Evolutionary conservation across 2,888 invertebrate species (phyloP).

Genomic region (Augochlorella aurata): DNA sequence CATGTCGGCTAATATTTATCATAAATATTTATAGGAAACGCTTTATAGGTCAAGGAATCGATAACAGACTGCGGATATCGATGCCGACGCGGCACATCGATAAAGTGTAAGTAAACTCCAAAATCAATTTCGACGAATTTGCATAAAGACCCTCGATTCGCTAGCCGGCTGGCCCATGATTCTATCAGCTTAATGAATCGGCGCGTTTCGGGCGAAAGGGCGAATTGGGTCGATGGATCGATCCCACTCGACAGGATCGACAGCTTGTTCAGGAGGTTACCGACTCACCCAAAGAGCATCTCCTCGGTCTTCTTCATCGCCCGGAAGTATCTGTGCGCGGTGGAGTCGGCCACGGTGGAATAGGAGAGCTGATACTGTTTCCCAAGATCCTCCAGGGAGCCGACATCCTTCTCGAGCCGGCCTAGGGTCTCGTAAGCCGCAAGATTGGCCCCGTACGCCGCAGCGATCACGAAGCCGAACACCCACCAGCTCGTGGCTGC

Average conservation of each 20-base stretch:
- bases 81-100: no score
- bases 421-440: conserved; percentile 97
- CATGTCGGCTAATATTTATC: no score
- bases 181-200: no score
- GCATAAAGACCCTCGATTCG: neutral
- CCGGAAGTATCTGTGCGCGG: conserved; percentile 95
- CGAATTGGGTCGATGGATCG: neutral
- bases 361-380: conserved; percentile 97
- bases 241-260: neutral
- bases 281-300: conserved; percentile 91
- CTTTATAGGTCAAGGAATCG: no score
- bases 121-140: neutral
- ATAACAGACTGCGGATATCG: no score
- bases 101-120: no score
- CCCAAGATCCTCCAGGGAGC: conserved; percentile 94
- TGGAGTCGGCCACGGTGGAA: conserved; percentile 92
- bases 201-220: neutral
- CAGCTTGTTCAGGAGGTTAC: neutral
- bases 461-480: conserved; percentile 98
- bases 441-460: conserved; percentile 97
- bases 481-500: conserved; percentile 99
- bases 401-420: conserved; percentile 93
- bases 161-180: no score
- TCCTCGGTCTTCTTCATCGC: conserved; percentile 96
- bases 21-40: no score